phyloP scores from a whole-genome alignment of 2,888 invertebrate genomes.

The Acanthacorydalis orientalis region DNA sequence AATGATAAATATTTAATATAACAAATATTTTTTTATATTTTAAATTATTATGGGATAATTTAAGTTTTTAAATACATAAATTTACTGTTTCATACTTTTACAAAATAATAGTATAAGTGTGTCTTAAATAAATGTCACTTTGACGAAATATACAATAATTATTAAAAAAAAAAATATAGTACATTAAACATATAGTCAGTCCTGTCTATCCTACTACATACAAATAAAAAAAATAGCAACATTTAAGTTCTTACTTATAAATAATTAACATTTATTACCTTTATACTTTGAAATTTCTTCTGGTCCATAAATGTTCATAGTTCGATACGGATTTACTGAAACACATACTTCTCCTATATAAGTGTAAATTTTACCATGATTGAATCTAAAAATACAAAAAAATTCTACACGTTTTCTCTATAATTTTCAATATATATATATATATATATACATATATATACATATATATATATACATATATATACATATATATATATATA shows the following conservation, averaged over 20 bases:
- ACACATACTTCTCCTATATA: constrained; percentile 98
- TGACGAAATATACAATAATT: no score
- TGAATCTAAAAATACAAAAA: constrained; percentile 51
- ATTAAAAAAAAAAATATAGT: no score
- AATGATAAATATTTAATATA: constrained; percentile 1
- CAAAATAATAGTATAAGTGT: no score
- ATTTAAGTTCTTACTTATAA: not conserved
- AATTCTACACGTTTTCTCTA: no score
- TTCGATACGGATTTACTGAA: constrained; percentile 92
- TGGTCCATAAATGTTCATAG: constrained; percentile 78
- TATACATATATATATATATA: not conserved
- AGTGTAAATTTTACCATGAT: constrained; percentile 85
- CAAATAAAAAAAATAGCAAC: not conserved
- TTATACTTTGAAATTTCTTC: constrained; percentile 79
- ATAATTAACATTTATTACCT: constrained; percentile 28
- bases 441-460: not conserved
- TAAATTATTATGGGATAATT: no score
- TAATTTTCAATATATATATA: not conserved
- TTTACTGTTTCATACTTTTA: no score
- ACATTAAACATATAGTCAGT: no score
- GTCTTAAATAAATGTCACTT: no score
- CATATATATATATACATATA: not conserved
- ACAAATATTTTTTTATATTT: constrained; percentile 1
- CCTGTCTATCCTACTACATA: no score
- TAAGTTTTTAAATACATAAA: no score